phyloP scores from a whole-genome alignment of 2,113 vertebrate species.

The Malurus alboscapulatus region DNA sequence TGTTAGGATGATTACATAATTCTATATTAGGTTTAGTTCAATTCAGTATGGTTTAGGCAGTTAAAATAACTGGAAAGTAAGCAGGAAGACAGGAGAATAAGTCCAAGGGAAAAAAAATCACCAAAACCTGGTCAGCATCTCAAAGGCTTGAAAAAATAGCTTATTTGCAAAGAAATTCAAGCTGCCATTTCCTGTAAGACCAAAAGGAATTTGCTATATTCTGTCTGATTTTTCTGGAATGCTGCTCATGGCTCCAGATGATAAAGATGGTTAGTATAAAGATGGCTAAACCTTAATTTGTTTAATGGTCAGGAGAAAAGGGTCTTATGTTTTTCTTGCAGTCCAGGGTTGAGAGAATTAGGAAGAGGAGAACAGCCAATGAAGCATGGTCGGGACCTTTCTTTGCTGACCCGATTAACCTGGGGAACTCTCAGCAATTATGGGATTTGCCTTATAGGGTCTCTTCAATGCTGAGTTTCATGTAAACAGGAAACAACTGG shows the following conservation, averaged over 20 bases:
- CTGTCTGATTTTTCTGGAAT: neutral
- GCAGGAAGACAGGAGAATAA: neutral
- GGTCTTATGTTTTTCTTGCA: neutral
- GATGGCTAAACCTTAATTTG: neutral
- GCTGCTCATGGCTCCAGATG: neutral
- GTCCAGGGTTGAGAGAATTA: neutral
- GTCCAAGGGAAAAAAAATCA: neutral
- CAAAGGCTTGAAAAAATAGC: neutral
- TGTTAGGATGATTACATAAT: neutral
- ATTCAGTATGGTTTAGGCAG: neutral
- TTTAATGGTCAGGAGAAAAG: neutral
- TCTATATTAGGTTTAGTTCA: neutral
- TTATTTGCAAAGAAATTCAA: neutral
- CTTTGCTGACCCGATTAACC: neutral
- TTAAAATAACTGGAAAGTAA: neutral
- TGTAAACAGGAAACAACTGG: constrained; percentile 38
- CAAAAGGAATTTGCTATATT: neutral
- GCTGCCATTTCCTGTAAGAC: neutral
- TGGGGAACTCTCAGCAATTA: neutral
- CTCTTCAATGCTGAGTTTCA: neutral
- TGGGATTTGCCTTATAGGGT: neutral
- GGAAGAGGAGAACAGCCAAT: neutral
- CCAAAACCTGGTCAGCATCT: neutral
- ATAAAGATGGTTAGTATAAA: neutral
- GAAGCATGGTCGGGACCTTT: neutral